These are phyloP conservation scores for Sarcophaga subvicina DNA, from an alignment of 2,888 invertebrate species.

Conservation along the genomic window DNA sequence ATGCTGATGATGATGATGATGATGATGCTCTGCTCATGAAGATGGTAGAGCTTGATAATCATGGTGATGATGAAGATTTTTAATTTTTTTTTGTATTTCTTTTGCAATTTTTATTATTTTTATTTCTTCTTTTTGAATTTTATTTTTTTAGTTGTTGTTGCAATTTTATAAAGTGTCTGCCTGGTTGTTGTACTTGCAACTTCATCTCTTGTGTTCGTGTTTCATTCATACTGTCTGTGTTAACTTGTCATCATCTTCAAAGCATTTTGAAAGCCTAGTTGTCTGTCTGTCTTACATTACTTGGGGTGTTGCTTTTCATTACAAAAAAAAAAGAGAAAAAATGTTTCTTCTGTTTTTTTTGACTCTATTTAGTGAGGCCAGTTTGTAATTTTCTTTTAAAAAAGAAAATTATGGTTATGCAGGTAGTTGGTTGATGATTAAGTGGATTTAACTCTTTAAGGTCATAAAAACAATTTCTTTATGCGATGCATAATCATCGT, in stretches of 20 bases:
- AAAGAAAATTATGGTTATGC: conserved; percentile 39
- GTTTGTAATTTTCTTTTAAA: conserved; percentile 1
- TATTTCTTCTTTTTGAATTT: conserved; percentile 4
- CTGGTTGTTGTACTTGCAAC: conserved; percentile 37
- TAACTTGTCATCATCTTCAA: conserved; percentile 8
- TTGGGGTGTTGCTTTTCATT: conserved; percentile 45
- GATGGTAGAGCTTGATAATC: conserved; percentile 19
- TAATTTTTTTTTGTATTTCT: conserved; percentile 39
- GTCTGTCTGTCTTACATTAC: background rate
- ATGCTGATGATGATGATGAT: conserved; percentile 34
- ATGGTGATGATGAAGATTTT: conserved; percentile 54
- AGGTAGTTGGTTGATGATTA: conserved; percentile 34
- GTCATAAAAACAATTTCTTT: too few relatives aligned
- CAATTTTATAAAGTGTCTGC: background rate
- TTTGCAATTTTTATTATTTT: conserved; percentile 22
- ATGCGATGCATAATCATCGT: too few relatives aligned
- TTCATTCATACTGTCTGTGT: conserved; percentile 1
- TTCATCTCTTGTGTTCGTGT: conserved; percentile 44
- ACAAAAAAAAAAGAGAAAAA: too few relatives aligned
- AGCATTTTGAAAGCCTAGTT: conserved; percentile 45
- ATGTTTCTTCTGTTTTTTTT: background rate
- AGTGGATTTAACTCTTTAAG: background rate
- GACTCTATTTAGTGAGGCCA: conserved; percentile 21
- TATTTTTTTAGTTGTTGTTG: background rate
- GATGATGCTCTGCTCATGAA: conserved; percentile 27